A percentile compares a stretch with the other conserved stretches of the same genome.
phyloP scores from a whole-genome alignment of 2,888 invertebrate species.

The Drosophila koepferae region DNA sequence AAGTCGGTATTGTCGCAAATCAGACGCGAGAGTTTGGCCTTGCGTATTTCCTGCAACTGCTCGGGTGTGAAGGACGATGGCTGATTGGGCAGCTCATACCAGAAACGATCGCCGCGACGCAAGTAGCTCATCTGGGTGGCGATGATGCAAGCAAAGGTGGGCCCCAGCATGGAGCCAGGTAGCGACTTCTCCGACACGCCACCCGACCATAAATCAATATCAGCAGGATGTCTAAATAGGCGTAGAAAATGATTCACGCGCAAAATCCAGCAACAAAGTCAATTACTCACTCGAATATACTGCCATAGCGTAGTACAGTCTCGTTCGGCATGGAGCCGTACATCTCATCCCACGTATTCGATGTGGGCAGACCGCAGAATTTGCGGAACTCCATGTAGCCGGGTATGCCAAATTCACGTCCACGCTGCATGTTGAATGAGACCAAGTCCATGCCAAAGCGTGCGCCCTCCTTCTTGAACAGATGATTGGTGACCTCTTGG shows the following conservation, averaged over 20 bases:
- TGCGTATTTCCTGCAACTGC: conserved; percentile 93
- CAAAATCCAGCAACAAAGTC: fast-evolving
- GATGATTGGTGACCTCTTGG: conserved; percentile 94
- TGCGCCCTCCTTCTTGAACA: conserved; percentile 91
- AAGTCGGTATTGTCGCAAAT: conserved; percentile 97
- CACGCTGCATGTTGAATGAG: conserved; percentile 96
- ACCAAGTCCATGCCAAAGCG: conserved; percentile 95
- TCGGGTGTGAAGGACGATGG: conserved; percentile 96
- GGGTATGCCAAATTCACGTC: conserved; percentile 95
- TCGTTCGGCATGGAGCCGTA: conserved; percentile 95
- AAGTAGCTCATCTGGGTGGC: conserved; percentile 96
- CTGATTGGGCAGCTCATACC: conserved; percentile 96
- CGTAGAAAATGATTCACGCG: neutral
- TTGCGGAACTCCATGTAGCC: conserved; percentile 97
- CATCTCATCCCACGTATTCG: conserved; percentile 91
- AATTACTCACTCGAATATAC: conserved; percentile 91
- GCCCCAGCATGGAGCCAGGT: conserved; percentile 96
- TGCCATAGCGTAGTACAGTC: conserved; percentile 92
- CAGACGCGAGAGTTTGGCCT: conserved; percentile 91
- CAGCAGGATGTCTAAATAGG: conserved; percentile 90
- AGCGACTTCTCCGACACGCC: conserved; percentile 96
- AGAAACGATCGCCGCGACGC: conserved; percentile 95
- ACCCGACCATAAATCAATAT: conserved; percentile 97
- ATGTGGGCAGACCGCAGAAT: conserved; percentile 93
- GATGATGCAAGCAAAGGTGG: conserved; percentile 97